Evolutionary conservation across 2,888 invertebrate species (phyloP).

Genomic region (Melanotus villosus): DNA sequence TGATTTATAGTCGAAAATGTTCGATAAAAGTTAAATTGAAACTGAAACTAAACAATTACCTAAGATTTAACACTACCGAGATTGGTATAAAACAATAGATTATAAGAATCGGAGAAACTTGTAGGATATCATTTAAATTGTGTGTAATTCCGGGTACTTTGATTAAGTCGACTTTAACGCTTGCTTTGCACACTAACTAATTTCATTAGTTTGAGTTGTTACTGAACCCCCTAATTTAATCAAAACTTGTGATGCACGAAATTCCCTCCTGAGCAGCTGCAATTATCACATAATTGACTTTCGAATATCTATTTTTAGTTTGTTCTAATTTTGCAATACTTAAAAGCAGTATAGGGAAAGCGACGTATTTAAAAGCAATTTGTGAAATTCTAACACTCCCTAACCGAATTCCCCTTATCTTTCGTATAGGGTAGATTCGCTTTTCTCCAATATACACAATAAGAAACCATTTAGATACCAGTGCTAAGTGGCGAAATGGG

Average conservation of each 20-base stretch:
- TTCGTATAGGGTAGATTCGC: conserved; percentile 30
- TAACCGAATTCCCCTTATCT: conserved; percentile 8
- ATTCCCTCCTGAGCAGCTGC: conserved; percentile 30
- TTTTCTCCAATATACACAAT: conserved; percentile 55
- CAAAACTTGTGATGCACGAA: conserved; percentile 46
- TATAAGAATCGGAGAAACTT: no score
- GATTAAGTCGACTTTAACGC: conserved; percentile 54
- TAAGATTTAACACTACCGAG: no score
- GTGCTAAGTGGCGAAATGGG: conserved; percentile 61
- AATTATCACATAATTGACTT: conserved; percentile 24
- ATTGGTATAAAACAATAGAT: no score
- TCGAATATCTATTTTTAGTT: conserved; percentile 15
- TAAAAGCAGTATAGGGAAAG: background rate
- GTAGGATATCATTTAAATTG: conserved; percentile 43
- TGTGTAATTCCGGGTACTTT: conserved; percentile 53
- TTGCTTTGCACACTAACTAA: conserved; percentile 56
- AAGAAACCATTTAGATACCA: conserved; percentile 61
- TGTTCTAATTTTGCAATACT: background rate
- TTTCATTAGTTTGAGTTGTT: conserved; percentile 55
- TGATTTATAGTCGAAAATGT: no score
- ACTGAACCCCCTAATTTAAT: conserved; percentile 54
- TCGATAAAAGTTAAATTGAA: no score
- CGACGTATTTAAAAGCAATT: conserved; percentile 16
- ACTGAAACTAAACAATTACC: no score
- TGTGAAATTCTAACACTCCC: conserved; percentile 10